Base-by-base conservation (phyloP, 2,113 vertebrate genomes). In the Sinocyclocheilus rhinocerous region DNA sequence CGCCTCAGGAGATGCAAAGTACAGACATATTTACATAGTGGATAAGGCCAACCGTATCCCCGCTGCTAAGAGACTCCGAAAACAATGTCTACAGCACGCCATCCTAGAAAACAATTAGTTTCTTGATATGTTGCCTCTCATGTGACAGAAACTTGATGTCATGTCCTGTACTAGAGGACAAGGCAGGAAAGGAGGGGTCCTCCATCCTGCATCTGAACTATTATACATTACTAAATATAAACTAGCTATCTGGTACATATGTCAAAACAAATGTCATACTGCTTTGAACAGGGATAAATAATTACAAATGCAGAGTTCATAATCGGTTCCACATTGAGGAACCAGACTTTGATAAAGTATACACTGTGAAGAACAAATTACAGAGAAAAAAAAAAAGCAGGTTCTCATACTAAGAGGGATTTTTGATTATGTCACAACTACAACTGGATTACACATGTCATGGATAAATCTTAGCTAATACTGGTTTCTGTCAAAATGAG, bases 171-270 rank as follows among this genome's bases (percentile, higher is more conserved):
- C 81, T 90, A 63, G 81, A 76, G 84, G 85, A 81, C 86, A 59
- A 0, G 61, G 77, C 89, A 92, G 94, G 94, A 94, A 94, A 93
- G 93, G 94, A 42, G 92, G 89, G 76, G 90, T 57, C 83, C 55
- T 82, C 67, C 36, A 73, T 84, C 76, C 2, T 79, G 69, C 76
- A 87, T 10, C 52, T 89, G 92, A 92, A 90, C 89, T 85, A 92
- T 89, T 80, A 86, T 69, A 72, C 76, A 78, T 84, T 45, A 77
- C 90, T 88, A 87, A 88, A 87, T 86, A 76, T 84, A 83, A 76
- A 88, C 81, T n/a, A 76, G 65, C 72, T 73, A 86, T 73, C 59
- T 82, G 26, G 29, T n/a, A 22, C 50, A 75, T 16, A 4, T 18
- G n/a, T 52, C 33, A 12, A n/a, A 36, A 22, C 1, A 24, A 78